Percentiles rank a stretch among this genome's conserved stretches.
These are phyloP conservation scores for Agrotis ipsilon DNA, from an alignment of 2,888 invertebrate genomes.

Conservation along the genomic window DNA sequence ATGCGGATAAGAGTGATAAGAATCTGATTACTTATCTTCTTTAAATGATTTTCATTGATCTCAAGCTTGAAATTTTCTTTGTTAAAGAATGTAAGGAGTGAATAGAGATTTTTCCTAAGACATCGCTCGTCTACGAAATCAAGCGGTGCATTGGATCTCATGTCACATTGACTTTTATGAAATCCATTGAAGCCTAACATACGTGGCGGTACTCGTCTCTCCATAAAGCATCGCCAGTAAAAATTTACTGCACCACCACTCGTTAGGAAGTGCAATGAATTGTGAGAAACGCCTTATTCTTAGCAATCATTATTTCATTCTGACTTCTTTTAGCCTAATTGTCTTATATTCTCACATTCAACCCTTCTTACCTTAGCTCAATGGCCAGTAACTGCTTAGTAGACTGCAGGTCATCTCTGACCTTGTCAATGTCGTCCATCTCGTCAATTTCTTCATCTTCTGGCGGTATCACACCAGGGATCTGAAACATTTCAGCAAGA, in stretches of 20 bases:
- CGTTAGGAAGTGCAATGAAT: no score
- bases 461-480: slow-evolving; percentile 66
- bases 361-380: slow-evolving; percentile 92
- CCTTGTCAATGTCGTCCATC: slow-evolving; percentile 97
- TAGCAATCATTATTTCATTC: no score
- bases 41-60: neutral
- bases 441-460: slow-evolving; percentile 95
- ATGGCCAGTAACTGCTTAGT: slow-evolving; percentile 97
- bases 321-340: no score
- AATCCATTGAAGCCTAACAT: no score
- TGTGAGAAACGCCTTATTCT: no score
- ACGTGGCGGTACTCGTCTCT: no score
- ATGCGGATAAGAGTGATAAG: slow-evolving; percentile 1
- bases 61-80: neutral
- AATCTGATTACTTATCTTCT: slow-evolving; percentile 16
- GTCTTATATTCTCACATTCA: neutral
- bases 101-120: no score
- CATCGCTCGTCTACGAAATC: no score
- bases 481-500: slow-evolving; percentile 48
- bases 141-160: no score
- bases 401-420: slow-evolving; percentile 97
- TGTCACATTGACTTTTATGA: no score
- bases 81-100: neutral
- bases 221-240: no score
- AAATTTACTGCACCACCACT: no score